Percentiles rank a stretch among this genome's conserved stretches.
Conservation (phyloP, 2,797 vertebrate genomes). For the Molossus molossus region DNA sequence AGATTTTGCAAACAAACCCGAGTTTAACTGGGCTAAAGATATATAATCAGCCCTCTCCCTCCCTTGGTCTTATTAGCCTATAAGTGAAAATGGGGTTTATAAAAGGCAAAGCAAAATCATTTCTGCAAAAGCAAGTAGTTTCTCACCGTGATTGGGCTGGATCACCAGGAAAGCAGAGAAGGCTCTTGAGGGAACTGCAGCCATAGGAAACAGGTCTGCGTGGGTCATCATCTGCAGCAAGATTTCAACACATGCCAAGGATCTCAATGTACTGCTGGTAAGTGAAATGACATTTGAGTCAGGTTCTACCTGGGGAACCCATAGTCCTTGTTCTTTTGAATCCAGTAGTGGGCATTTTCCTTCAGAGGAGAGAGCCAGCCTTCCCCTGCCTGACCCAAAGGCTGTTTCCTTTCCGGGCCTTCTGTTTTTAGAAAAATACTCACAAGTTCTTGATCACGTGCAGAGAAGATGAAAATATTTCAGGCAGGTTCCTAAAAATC, state of each 20-base stretch:
- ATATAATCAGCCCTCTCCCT: neutral
- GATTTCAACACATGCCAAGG: neutral
- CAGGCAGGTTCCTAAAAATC: accelerated
- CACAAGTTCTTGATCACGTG: neutral
- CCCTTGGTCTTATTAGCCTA: neutral
- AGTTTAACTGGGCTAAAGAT: constrained; percentile 53
- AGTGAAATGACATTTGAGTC: neutral
- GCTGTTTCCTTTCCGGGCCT: neutral
- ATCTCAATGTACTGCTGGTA: neutral
- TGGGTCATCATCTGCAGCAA: neutral
- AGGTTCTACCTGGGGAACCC: neutral
- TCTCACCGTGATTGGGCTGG: neutral
- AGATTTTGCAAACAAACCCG: constrained; percentile 46
- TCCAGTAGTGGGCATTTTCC: neutral
- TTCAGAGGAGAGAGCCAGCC: neutral
- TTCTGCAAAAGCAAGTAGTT: constrained; percentile 8
- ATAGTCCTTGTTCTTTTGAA: neutral
- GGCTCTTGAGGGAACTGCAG: neutral
- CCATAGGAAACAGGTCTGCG: neutral
- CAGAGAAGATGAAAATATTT: constrained; percentile 19
- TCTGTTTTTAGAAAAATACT: neutral
- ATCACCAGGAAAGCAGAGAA: neutral
- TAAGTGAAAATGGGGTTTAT: neutral
- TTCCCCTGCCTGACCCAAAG: neutral
- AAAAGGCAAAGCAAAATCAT: constrained; percentile 53